Base-by-base conservation (phyloP, 2,797 vertebrate genomes). In the Enteromius viviparus region DNA sequence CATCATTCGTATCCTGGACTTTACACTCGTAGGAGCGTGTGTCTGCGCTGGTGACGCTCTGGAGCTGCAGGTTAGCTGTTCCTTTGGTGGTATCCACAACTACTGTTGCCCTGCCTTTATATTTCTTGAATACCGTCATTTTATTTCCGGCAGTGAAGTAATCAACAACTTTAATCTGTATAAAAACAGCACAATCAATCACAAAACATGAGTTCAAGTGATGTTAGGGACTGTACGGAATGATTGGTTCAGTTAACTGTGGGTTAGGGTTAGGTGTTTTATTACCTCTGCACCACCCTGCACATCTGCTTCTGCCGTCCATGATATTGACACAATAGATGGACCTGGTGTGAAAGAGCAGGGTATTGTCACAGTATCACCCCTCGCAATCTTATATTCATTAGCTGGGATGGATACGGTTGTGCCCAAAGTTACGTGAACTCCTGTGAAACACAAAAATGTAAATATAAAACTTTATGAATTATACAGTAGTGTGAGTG, bases 281-380 rank as follows among this genome's bases (percentile, higher is more conserved):
- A 29, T 82, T 84, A 94, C 94, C 77, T 86, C 68, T 6, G 76
- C 0, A 0, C 75, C 14, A 0, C 0, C 2, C 0, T 8, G 0
- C 10, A 2, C 0, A 0, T 0, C 0, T 47, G 10, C 19, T 3
- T 78, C 1, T 12, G 6, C 10, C 1, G 12, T 55, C 94, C 94
- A 95, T 0, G 45, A 0, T 69, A 93, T 1, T 7, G 60, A 0
- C 6, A 11, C 0, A 6, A 64, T 15, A 14, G 12, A 7, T 15
- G 2, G 0, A 6, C 23, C 2, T 12, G 60, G 10, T 45, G 0
- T 0, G 34, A 93, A 95, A 0, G 0, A 62, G 84, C 94, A 95
- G 37, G 93, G 93, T 26, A 93, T 71, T 0, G 87, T 90, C 68
- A 87, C 80, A 81, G 89, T 87, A 62, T 91, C 88, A 0, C 93